Percentiles rank a stretch among this genome's conserved stretches.
Conservation (phyloP, 2,113 vertebrate species). For the Myotis yumanensis region DNA sequence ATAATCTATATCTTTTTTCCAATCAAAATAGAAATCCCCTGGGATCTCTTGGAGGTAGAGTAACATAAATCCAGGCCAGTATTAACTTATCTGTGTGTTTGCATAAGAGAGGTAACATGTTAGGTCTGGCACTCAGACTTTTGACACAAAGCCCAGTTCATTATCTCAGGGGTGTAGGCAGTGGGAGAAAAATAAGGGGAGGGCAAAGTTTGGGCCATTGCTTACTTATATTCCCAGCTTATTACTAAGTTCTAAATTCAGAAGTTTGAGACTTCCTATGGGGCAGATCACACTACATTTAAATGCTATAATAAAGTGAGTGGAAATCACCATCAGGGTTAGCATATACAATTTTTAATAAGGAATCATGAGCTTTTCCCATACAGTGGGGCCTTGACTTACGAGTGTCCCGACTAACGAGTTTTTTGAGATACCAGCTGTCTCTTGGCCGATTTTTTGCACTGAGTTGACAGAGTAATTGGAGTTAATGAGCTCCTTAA, state of each 20-base stretch:
- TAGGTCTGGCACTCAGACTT: neutral
- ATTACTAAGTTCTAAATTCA: neutral
- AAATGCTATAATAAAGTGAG: neutral
- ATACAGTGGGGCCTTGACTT: too few relatives aligned
- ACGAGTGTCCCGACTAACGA: too few relatives aligned
- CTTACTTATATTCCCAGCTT: neutral
- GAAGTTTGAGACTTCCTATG: neutral
- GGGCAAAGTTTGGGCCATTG: neutral
- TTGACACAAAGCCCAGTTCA: neutral
- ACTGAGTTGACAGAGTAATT: too few relatives aligned
- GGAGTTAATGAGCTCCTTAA: too few relatives aligned
- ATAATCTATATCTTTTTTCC: neutral
- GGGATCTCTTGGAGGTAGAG: neutral
- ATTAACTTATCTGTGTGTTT: neutral
- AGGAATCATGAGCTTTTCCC: neutral
- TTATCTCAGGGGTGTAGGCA: neutral
- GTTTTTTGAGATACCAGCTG: too few relatives aligned
- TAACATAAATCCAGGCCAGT: neutral
- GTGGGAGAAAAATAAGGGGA: neutral
- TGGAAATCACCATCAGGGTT: neutral
- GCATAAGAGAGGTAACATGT: neutral
- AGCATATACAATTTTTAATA: neutral
- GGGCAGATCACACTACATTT: neutral
- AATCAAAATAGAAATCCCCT: neutral
- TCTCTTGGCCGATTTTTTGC: too few relatives aligned